Base-by-base conservation (phyloP, 2,797 vertebrate species). In the Chromis chromis region DNA sequence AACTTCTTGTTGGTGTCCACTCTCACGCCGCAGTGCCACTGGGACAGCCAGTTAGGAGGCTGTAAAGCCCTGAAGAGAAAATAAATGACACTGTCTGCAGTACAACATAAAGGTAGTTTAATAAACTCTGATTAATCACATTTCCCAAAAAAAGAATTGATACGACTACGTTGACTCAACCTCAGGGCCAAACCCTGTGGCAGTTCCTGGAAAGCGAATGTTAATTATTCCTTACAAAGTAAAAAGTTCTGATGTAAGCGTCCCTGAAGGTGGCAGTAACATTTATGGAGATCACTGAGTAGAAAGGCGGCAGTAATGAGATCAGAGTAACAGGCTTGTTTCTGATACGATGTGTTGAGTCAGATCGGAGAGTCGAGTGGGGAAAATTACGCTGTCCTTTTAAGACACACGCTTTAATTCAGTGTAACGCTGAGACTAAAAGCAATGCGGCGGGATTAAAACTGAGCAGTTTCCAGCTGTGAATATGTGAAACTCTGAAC, bases 1-100 rank as follows among this genome's bases (percentile, higher is more conserved):
- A 99, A 91, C 85, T 98, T 99, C 87, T 95, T 95, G 92, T 96
- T 99, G 70, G 95, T 88, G 63, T 96, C 93, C 54, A 98, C 97
- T 65, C 97, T 89, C 78, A 99, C 96, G 12, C 96, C 97, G 4
- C 97, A 97, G 89, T 97, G 95, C 97, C 97, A 99, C 79, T 97
- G 95, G 57, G 94, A 89, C 78, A 95, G 92, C 96, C 97, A 97
- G 79, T 96, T 95, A 0, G 98, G 97, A 17, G 96, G 96, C 76
- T 95, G 96, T 70, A 99, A 93, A 1, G 95, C 95, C 98, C 98
- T 99, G 81, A 70, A 67, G 65, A 74, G 65, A 19, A 71, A 81
- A 54, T 67, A 36, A 78, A 60, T 46, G 49, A 79, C 46, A 74
- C 13, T 60, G 33, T 58, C 33, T 58, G 9, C 21, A 52, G 68